Evolutionary conservation across 2,797 vertebrate genomes (phyloP).

Genomic region (Aphelocoma californica): DNA sequence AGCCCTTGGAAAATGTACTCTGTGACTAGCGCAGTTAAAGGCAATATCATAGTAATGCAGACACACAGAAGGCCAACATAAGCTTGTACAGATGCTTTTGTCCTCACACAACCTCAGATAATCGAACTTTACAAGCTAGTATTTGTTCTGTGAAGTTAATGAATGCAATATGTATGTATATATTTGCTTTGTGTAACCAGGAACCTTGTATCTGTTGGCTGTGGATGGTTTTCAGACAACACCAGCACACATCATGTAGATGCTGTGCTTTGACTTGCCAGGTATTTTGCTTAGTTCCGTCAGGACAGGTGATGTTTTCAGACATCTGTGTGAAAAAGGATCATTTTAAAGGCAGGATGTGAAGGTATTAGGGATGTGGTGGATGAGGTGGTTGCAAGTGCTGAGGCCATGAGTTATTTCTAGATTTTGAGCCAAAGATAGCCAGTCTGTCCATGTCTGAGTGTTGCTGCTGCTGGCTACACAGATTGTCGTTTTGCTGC

Average conservation of each 20-base stretch:
- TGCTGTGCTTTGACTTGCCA: not conserved
- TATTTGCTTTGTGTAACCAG: not conserved
- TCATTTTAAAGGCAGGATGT: not conserved
- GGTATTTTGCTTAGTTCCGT: not conserved
- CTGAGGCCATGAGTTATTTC: not conserved
- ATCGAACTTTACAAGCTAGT: not conserved
- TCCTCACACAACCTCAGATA: not conserved
- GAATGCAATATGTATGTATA: not conserved
- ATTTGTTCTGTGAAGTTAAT: not conserved
- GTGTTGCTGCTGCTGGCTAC: not conserved
- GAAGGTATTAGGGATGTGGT: not conserved
- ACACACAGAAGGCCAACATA: not conserved
- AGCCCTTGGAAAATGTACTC: not conserved
- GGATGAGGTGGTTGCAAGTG: not conserved
- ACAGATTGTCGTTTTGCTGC: not conserved
- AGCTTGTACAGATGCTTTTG: not conserved
- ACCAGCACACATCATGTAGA: fast-evolving
- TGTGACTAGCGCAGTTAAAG: not conserved
- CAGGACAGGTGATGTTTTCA: not conserved
- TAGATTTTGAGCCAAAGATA: not conserved
- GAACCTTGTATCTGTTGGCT: not conserved
- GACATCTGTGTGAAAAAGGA: not conserved
- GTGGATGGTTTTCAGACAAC: not conserved
- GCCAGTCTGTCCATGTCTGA: not conserved
- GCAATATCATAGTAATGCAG: not conserved